Evolutionary conservation across 2,888 invertebrate genomes (phyloP), one percentile per base, ranked within the genome.

Genomic region (Coremacera marginata): DNA sequence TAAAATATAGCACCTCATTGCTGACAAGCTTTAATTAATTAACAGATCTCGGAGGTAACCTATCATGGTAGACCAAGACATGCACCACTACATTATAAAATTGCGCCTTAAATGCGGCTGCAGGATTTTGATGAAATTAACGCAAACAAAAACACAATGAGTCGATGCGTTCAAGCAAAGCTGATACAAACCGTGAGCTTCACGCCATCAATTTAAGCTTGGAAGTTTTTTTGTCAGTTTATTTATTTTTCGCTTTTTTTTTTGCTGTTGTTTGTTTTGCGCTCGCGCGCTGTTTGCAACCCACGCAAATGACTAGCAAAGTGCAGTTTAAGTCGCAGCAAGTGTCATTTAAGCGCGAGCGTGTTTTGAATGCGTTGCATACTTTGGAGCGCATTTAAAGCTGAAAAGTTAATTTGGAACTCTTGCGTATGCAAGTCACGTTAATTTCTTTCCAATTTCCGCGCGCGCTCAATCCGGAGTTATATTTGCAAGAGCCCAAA

Each of bases 281-380:
- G n/a, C 5, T 49, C 7, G 11, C 8, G n/a, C 49, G 22, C 60
- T 22, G 5, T 37, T 44, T 4, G 9, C 49, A 5, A 19, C 51
- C 16, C 34, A 22, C 55, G 27, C n/a, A 78, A 76, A 77, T 79
- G 80, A 79, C 79, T 81, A 75, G 72, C 76, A 79, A 81, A 80
- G 80, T 80, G 78, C 80, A 80, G 77, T 80, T 80, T 76, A 81
- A 80, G 78, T 81, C 77, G 76, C 71, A 80, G 81, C 79, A 81
- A 80, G 79, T 80, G 81, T 81, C 80, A 80, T 75, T 80, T 81
- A 77, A 79, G 76, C 70, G 49, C 60, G 55, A 76, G 77, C 79
- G 80, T 80, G 80, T 76, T 57, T 63, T 25, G 79, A 79, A 76
- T 77, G 55, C 68, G 70, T 16, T 73, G 72, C 72, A 68, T 49